These are phyloP conservation scores for Scomber japonicus DNA, from an alignment of 2,113 vertebrate species.

Conservation along the genomic window DNA sequence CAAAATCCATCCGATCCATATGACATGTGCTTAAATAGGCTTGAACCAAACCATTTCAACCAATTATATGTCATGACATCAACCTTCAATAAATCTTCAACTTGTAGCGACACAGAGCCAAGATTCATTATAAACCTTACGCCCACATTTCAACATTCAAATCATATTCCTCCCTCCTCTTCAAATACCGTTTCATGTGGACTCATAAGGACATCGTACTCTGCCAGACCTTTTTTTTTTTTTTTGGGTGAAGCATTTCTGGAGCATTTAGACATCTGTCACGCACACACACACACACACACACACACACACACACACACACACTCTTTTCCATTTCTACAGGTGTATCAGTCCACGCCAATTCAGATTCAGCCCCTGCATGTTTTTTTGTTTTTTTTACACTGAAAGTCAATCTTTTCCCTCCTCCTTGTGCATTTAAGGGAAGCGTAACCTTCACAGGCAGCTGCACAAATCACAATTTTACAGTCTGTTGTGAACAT, in stretches of 20 bases:
- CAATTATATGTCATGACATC: no score
- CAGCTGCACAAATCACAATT: conserved; percentile 16
- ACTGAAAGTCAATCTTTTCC: not conserved
- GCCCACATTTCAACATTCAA: no score
- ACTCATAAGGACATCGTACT: not conserved
- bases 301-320: no score
- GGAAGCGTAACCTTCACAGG: not conserved
- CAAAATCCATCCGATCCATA: no score
- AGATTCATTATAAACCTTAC: no score
- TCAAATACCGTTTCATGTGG: no score
- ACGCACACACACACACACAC: no score
- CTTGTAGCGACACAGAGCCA: no score
- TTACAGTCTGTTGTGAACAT: conserved; percentile 1
- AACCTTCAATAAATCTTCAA: no score
- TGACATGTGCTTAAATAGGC: no score
- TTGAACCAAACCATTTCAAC: no score
- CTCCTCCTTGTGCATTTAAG: not conserved
- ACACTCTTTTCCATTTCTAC: not conserved
- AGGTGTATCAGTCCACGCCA: not conserved
- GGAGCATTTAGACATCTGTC: not conserved
- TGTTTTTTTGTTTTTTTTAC: not conserved
- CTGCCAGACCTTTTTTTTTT: not conserved
- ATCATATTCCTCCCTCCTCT: no score
- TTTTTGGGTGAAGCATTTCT: not conserved
- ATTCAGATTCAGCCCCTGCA: not conserved